Percentiles rank a stretch among this genome's conserved stretches.
These are phyloP conservation scores for Eurypyga helias DNA, from an alignment of 2,113 vertebrate genomes.

Conservation along the genomic window DNA sequence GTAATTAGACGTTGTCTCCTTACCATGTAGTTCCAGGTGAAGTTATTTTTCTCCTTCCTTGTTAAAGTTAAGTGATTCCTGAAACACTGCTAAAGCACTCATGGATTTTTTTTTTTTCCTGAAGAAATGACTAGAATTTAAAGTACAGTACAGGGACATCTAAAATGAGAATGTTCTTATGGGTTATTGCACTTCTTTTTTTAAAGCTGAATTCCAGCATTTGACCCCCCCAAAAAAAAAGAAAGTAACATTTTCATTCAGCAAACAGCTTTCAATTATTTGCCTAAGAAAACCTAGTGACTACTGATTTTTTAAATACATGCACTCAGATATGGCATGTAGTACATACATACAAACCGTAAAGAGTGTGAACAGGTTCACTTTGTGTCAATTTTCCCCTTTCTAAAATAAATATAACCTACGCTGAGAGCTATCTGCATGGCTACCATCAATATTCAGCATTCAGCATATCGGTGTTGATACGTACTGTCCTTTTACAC, in stretches of 20 bases:
- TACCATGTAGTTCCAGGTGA: not conserved
- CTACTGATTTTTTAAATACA: not conserved
- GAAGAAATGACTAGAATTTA: not conserved
- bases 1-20: conserved; percentile 38
- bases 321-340: rapidly evolving
- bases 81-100: not conserved
- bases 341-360: not conserved
- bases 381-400: not conserved
- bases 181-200: not conserved
- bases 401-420: not conserved
- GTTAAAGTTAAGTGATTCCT: not conserved
- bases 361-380: not conserved
- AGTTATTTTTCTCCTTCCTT: not conserved
- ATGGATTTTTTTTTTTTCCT: not conserved
- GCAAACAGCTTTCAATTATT: not conserved
- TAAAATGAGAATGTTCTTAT: not conserved
- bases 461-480: not conserved
- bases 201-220: not conserved
- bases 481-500: not conserved
- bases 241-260: not conserved
- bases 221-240: not conserved
- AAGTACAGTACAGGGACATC: not conserved
- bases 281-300: not conserved
- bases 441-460: not conserved
- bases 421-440: not conserved